These are phyloP conservation scores for Xylota sylvarum DNA, from an alignment of 2,888 invertebrate genomes.

Conservation along the genomic window DNA sequence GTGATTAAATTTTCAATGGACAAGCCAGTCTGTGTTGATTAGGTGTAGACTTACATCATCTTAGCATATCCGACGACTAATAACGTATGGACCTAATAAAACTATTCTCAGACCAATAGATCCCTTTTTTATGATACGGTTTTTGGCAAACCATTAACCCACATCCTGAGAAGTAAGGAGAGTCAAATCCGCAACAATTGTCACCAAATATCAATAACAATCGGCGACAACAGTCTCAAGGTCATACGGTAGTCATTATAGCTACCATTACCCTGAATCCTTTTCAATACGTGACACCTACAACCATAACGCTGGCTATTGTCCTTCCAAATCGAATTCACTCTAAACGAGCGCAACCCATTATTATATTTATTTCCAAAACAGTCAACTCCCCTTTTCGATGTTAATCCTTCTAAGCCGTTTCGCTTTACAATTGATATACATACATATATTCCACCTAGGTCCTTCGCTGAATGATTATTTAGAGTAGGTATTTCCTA, in stretches of 20 bases:
- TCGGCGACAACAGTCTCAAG: conserved; percentile 60
- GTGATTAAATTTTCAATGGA: too few relatives aligned
- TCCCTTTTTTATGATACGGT: neutral
- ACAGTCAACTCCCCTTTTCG: conserved; percentile 68
- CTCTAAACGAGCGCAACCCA: conserved; percentile 43
- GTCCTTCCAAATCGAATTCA: conserved; percentile 20
- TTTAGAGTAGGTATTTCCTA: conserved; percentile 37
- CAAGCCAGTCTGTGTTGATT: too few relatives aligned
- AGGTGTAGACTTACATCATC: neutral
- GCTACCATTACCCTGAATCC: conserved; percentile 39
- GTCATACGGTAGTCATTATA: conserved; percentile 72
- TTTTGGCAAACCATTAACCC: conserved; percentile 9
- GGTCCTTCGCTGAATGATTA: conserved; percentile 27
- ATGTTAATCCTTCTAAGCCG: conserved; percentile 50
- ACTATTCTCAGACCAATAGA: neutral
- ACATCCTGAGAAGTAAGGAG: conserved; percentile 19
- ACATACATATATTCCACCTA: conserved; percentile 35
- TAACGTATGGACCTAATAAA: neutral
- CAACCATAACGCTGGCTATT: conserved; percentile 28
- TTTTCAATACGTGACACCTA: conserved; percentile 50
- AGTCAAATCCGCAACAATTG: neutral
- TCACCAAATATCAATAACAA: neutral
- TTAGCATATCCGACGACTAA: neutral
- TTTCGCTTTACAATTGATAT: conserved; percentile 23
- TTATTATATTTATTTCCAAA: conserved; percentile 70